Base-by-base conservation (phyloP, 2,797 vertebrate genomes). In the Argyrosomus regius region DNA sequence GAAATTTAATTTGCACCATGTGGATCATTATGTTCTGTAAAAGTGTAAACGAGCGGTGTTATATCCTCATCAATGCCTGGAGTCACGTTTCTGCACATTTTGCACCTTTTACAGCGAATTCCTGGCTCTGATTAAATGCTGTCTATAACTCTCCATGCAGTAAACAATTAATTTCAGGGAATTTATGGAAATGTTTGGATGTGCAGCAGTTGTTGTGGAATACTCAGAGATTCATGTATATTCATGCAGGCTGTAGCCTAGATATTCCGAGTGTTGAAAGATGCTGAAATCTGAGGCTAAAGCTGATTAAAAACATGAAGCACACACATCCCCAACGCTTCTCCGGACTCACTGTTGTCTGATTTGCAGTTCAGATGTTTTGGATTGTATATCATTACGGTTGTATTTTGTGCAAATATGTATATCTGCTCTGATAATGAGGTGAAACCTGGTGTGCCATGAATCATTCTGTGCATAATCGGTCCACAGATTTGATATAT, bases 211-310 rank as follows among this genome's bases (percentile, higher is more conserved):
- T 86, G 69, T 81, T 85, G 78, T 84, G 46, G 71, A 81, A 81
- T 71, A 67, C 63, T 86, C 81, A 80, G 70, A 64, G 66, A 65
- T 43, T 88, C 66, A 80, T 92, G 74, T 87, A 93, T 90, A 90
- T 91, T 87, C 80, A 90, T 64, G 66, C 20, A 0, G 43, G 48
- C 71, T 88, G 59, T 61, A 78, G 74, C 79, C 80, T 77, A 81
- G 86, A 88, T 87, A 80, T 53, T 70, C 35, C 22, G 64, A 81
- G 59, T 62, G 82, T 56, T 77, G 78, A 88, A 88, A 85, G 72
- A 87, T 69, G 57, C 57, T 57, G 74, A 89, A 88, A 89, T 90
- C 79, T 87, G 72, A 61, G 75, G 11, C 78, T 76, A 82, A 87
- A 81, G 75, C 84, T 86, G 83, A 86, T 89, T 87, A 83, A 84